Base-by-base conservation (phyloP, 1,140 invertebrate species). In the Hylaeus volcanicus region DNA sequence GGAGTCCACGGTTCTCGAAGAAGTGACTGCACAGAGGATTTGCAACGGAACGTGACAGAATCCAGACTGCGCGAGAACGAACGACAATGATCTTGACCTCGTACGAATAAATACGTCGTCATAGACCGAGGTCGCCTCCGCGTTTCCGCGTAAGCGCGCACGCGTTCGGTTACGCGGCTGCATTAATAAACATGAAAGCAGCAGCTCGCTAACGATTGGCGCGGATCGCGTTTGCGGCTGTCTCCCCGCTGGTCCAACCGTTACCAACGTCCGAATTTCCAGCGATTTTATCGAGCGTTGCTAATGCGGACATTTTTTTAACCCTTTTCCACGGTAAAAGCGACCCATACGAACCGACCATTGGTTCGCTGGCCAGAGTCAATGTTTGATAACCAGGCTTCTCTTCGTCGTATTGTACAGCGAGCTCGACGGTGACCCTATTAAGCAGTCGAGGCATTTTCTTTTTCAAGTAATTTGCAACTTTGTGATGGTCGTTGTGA, bases 81-180 rank as follows among this genome's bases (percentile, higher is more conserved):
- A 74, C 73, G 86, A 84, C 84, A 83, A 81, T 88, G 88, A 86
- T 88, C 87, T 88, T 89, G 88, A 89, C 86, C 86, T 85, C 78
- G 79, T 37, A 72, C 76, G 70, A 58, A 81, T 81, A 85, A 74
- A 74, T 51, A 70, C 41, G 65, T 69, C 65, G 51, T 70, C 79
- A 74, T 75, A 61, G 58, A 83, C 76, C 70, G 74, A 72, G 79
- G 66, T 66, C 77, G 74, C 45, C 73, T 74, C 48, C 15, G 63
- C 53, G 58, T 70, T 64, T 81, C 68, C 65, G 64, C 45, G 41
- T 51, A 75, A 63, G 65, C 69, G 66, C 60, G 39, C 56, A 15
- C 53, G 51, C 37, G 66, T 60, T 37, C 58, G 51, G 63, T 86
- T 81, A 63, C 43, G 73, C 58, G 55, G 51, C 51, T 56, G 64